A percentile compares a stretch with the other conserved stretches of the same genome.
phyloP scores from a whole-genome alignment of 2,888 invertebrate genomes.

The Parapristionchus giblindavisi region DNA sequence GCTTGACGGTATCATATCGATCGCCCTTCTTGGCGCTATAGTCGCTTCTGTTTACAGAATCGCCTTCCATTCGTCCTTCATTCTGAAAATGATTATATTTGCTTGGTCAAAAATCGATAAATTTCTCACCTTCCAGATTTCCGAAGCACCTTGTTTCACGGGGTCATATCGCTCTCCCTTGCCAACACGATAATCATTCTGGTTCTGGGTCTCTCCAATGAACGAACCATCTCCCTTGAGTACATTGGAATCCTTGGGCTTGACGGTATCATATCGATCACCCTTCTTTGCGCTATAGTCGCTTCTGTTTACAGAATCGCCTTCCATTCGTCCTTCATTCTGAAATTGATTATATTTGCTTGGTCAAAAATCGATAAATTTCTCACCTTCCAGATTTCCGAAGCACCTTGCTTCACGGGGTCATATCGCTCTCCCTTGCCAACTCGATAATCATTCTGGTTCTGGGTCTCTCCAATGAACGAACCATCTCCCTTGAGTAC shows the following conservation, averaged over 20 bases:
- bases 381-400: constrained; percentile 44
- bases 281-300: constrained; percentile 44
- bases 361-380: constrained; percentile 5
- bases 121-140: constrained; percentile 29
- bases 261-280: constrained; percentile 39
- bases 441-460: constrained; percentile 46
- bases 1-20: constrained; percentile 23
- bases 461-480: constrained; percentile 47
- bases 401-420: background rate
- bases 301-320: constrained; percentile 40
- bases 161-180: constrained; percentile 44
- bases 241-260: constrained; percentile 52
- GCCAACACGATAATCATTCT: constrained; percentile 44
- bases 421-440: constrained; percentile 46
- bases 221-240: constrained; percentile 49
- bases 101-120: background rate
- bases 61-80: constrained; percentile 26
- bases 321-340: constrained; percentile 25
- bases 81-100: background rate
- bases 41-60: constrained; percentile 27
- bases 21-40: constrained; percentile 36
- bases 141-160: background rate
- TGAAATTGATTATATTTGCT: constrained; percentile 5
- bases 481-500: constrained; percentile 44
- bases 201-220: constrained; percentile 45